Evolutionary conservation across 2,888 invertebrate genomes (phyloP).

Genomic region (Chrysodeixis includens): DNA sequence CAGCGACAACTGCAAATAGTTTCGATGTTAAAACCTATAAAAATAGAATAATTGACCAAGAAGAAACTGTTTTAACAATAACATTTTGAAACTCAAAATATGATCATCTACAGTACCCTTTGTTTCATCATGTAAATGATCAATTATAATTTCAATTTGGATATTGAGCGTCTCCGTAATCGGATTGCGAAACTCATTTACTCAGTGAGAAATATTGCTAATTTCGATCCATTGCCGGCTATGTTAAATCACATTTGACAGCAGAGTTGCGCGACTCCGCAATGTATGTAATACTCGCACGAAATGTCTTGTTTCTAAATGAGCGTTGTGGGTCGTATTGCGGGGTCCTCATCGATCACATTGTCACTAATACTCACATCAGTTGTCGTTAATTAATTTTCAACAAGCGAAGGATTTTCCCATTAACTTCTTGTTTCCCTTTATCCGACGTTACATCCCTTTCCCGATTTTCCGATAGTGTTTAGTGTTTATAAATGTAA

Average conservation of each 20-base stretch:
- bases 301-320: no score
- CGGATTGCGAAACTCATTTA: background rate
- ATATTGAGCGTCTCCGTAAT: background rate
- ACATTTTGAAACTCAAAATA: background rate
- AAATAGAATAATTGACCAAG: no score
- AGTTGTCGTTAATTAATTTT: background rate
- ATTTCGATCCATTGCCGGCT: no score
- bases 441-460: background rate
- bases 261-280: no score
- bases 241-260: no score
- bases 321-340: background rate
- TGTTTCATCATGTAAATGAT: no score
- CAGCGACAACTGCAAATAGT: no score
- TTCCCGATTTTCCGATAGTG: background rate
- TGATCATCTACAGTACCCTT: background rate
- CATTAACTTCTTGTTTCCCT: background rate
- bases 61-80: no score
- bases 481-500: no score
- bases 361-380: background rate
- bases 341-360: background rate
- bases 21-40: no score
- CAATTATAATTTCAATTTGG: background rate
- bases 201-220: no score
- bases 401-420: background rate
- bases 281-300: no score